A percentile compares a stretch with the other conserved stretches of the same genome.
phyloP scores from a whole-genome alignment of 2,888 invertebrate species.

The Trileptium ribeirensis region DNA sequence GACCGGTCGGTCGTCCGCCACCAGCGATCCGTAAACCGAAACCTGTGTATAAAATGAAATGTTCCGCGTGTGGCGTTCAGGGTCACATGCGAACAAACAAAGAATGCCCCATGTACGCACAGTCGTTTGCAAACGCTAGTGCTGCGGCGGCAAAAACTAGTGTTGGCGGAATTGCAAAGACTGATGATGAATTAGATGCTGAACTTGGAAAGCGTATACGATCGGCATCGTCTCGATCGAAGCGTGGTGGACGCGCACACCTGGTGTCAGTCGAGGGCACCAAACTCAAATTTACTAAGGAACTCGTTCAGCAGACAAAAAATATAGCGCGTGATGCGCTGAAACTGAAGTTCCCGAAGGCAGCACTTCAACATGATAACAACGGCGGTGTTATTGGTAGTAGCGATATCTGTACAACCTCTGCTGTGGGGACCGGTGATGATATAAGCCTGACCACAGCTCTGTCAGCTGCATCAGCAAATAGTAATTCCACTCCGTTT shows the following conservation, averaged over 20 bases:
- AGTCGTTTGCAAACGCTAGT: constrained; percentile 48
- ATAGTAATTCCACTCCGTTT: no score
- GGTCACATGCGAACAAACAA: constrained; percentile 84
- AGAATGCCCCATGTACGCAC: constrained; percentile 87
- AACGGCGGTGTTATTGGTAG: constrained; percentile 2
- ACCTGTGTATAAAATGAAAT: constrained; percentile 62
- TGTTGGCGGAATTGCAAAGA: constrained; percentile 47
- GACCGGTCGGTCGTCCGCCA: constrained; percentile 29
- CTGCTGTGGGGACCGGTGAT: no score
- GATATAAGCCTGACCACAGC: no score
- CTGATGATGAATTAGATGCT: constrained; percentile 70
- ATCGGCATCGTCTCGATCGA: constrained; percentile 65
- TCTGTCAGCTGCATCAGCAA: no score
- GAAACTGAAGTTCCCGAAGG: constrained; percentile 70
- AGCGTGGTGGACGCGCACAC: constrained; percentile 40
- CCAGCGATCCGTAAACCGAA: constrained; percentile 13
- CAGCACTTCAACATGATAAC: constrained; percentile 56
- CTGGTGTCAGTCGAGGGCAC: constrained; percentile 56
- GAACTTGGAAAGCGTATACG: constrained; percentile 60
- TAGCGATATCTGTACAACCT: no score
- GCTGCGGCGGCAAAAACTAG: background rate
- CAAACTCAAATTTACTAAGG: constrained; percentile 48
- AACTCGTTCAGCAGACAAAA: constrained; percentile 64
- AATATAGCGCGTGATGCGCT: constrained; percentile 59
- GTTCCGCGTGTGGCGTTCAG: constrained; percentile 84